phyloP scores from a whole-genome alignment of 23 tunicate species.

The Styela clava region DNA sequence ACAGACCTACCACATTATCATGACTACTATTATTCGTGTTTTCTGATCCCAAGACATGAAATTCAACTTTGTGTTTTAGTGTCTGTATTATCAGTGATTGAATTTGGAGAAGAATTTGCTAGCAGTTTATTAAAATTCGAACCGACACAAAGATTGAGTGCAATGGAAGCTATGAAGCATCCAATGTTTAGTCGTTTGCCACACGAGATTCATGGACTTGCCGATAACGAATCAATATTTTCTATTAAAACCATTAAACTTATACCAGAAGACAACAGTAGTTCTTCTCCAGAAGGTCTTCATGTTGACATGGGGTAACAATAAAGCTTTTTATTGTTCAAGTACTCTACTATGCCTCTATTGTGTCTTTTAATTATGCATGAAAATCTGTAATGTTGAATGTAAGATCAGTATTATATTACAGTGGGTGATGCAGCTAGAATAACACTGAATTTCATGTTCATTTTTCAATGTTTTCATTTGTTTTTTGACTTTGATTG shows the following conservation, averaged over 20 bases:
- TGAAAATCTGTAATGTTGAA: too few relatives aligned
- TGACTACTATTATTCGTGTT: slow-evolving; percentile 28
- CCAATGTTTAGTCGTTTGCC: slow-evolving; percentile 56
- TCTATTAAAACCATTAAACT: slow-evolving; percentile 3
- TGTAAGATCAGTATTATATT: too few relatives aligned
- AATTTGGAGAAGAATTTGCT: slow-evolving; percentile 78
- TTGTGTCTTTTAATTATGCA: too few relatives aligned
- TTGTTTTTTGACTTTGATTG: too few relatives aligned
- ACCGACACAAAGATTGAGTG: slow-evolving; percentile 50
- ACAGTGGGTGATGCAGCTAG: too few relatives aligned
- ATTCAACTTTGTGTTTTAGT: slow-evolving; percentile 1
- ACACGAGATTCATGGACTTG: slow-evolving; percentile 47
- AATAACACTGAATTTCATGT: too few relatives aligned
- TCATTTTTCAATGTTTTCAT: too few relatives aligned
- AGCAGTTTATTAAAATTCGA: slow-evolving; percentile 55
- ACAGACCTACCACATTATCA: slow-evolving; percentile 34
- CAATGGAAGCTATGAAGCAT: slow-evolving; percentile 53
- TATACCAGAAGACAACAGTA: not conserved
- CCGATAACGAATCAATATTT: slow-evolving; percentile 54
- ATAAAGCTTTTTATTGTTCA: too few relatives aligned
- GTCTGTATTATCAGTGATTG: slow-evolving; percentile 16
- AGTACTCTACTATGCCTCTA: too few relatives aligned
- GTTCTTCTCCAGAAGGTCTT: not conserved
- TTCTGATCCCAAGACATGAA: slow-evolving; percentile 4
- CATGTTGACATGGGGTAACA: not conserved